A percentile compares a stretch with the other conserved stretches of the same genome.
Conservation (phyloP, 2,797 vertebrate species). For the Knipowitschia caucasica region DNA sequence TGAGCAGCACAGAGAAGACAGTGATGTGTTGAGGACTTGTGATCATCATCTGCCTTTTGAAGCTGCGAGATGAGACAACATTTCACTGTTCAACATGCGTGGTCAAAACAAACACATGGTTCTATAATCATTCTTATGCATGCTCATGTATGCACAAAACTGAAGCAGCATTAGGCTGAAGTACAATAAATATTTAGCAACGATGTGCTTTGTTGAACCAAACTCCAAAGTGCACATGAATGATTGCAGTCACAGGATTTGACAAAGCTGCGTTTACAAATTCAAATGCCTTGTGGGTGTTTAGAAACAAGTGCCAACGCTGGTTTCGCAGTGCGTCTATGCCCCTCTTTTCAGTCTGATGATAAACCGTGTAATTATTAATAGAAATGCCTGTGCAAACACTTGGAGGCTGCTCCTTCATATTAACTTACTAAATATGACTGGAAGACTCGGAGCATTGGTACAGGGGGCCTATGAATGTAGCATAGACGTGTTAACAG, state of each 20-base stretch:
- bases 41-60: not conserved
- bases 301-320: conserved; percentile 27
- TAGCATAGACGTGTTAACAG: conserved; percentile 4
- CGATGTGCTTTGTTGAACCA: not conserved
- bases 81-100: not conserved
- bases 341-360: conserved; percentile 34
- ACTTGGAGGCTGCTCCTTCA: conserved; percentile 1
- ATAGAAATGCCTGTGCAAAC: conserved; percentile 30
- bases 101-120: not conserved
- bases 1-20: conserved; percentile 32
- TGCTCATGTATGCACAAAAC: not conserved
- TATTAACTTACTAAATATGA: conserved; percentile 33
- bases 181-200: not conserved
- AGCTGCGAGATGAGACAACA: conserved; percentile 1
- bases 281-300: conserved; percentile 38
- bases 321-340: conserved; percentile 20
- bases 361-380: conserved; percentile 69
- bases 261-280: conserved; percentile 21
- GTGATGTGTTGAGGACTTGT: conserved; percentile 22
- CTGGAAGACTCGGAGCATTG: conserved; percentile 16
- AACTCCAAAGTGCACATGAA: not conserved
- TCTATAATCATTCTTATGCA: not conserved
- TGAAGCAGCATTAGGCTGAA: not conserved
- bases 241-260: not conserved
- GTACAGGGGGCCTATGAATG: not conserved